Percentiles rank a stretch among this genome's conserved stretches.
These are phyloP conservation scores for Pocillopora damicornis DNA, from an alignment of 64 coral and sea anemone species.

Conservation along the genomic window DNA sequence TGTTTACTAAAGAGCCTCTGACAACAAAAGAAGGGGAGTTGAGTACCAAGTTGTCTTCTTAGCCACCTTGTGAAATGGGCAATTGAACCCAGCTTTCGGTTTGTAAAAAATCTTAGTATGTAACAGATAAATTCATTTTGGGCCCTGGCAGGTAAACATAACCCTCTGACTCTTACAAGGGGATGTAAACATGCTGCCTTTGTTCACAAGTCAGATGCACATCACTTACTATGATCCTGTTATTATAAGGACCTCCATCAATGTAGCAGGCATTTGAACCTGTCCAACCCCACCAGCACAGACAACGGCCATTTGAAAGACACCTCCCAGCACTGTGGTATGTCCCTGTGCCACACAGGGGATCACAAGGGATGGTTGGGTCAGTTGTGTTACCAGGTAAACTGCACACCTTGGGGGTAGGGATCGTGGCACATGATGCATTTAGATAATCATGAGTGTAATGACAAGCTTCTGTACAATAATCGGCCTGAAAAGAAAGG, in stretches of 20 bases:
- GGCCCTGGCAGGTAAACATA: no score
- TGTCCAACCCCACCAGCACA: constrained; percentile 77
- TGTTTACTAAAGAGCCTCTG: no score
- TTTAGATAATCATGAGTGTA: constrained; percentile 35
- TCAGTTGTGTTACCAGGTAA: constrained; percentile 1
- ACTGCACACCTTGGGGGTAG: constrained; percentile 18
- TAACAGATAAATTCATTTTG: no score
- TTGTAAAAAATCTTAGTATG: no score
- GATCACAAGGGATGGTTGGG: constrained; percentile 21
- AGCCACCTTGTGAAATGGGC: no score
- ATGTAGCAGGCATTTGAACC: constrained; percentile 46
- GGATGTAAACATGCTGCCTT: no score
- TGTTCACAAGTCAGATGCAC: neutral
- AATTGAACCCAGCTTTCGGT: no score
- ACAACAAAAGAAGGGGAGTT: no score
- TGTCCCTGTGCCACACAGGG: constrained; percentile 22
- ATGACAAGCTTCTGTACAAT: constrained; percentile 31
- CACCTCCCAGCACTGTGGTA: constrained; percentile 41
- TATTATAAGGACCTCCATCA: constrained; percentile 51
- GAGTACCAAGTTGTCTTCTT: no score
- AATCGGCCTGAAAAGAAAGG: constrained; percentile 40
- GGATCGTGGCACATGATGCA: constrained; percentile 18
- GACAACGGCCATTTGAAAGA: constrained; percentile 49
- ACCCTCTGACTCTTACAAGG: no score
- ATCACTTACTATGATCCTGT: constrained; percentile 52